Conservation (phyloP, 2,888 invertebrate genomes). For the Phytoseiulus persimilis region DNA sequence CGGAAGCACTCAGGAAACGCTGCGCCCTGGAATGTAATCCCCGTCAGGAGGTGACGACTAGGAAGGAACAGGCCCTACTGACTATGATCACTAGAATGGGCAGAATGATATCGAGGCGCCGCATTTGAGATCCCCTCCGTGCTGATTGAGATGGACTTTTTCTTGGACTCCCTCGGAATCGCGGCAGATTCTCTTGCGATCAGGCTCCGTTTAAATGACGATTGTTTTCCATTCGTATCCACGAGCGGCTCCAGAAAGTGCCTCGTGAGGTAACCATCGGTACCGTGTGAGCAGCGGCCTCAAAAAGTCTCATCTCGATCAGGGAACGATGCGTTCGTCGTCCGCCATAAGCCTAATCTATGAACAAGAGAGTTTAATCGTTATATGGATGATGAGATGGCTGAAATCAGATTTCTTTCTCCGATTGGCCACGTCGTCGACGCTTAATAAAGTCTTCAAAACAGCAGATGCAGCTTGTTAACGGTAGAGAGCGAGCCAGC, state of each 20-base stretch:
- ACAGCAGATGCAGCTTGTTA: not conserved
- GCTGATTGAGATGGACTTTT: no score
- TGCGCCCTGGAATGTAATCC: no score
- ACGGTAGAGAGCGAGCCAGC: not conserved
- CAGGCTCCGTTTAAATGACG: no score
- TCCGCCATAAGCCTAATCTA: not conserved
- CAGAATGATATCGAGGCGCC: no score
- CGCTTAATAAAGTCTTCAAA: conserved; percentile 5
- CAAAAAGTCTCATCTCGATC: not conserved
- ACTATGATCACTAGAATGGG: no score
- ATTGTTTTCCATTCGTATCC: no score
- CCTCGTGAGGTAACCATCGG: not conserved
- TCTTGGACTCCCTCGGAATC: no score
- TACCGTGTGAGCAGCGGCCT: not conserved
- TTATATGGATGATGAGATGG: not conserved
- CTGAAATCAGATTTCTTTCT: not conserved
- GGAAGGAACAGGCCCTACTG: no score
- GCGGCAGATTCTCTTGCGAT: no score
- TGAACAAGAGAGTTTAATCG: not conserved
- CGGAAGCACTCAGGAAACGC: no score
- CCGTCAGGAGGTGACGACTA: no score
- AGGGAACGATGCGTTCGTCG: not conserved
- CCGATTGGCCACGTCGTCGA: not conserved
- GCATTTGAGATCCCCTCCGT: no score
- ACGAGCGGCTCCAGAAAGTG: not conserved